Base-by-base conservation (phyloP, 2,113 vertebrate genomes). In the Calypte anna region DNA sequence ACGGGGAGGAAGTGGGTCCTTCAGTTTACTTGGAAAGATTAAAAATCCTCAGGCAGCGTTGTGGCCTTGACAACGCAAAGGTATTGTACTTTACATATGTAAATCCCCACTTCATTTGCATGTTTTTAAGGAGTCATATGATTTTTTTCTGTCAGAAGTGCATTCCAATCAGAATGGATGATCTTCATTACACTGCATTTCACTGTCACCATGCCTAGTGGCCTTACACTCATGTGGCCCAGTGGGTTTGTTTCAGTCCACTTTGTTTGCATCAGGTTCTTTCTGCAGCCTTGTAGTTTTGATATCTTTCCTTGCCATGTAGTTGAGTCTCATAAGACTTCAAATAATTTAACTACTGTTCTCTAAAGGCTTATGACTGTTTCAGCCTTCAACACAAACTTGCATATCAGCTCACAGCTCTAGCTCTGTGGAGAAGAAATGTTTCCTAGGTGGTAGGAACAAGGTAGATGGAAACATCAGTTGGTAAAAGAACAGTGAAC, bases 1-100 rank as follows among this genome's bases (percentile, higher is more conserved):
- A 98, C 15, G 99, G 99, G 40, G 99, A 99, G 82, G 99, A 99
- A 82, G 97, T 99, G 64, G 99, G 99, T 64, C 99, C 99, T 14
- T 99, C 99, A 2, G 99, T 99, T 66, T 99, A 99, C 96, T 98
- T 99, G 62, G 99, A 99, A 97, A 98, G 99, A 94, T 98, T 99
- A 91, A 99, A 99, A 97, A 99, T 99, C 94, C 98, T 99, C 80
- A 97, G 99, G 62, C 99, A 99, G 96, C 98, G 99, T 55, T 98
- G 99, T 92, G 99, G 99, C 43, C 98, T 99, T 90, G 99, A 99
- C 90, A 99, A 99, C 25, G 96, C 99, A 68, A 98, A 99, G 98
- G 99, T 99, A 93, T 89, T 76, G 27, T 96, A 91, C 27, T 91
- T 90, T 38, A 22, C 50, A 20, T 50, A 62, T 82, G 31, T 59